Percentiles rank a stretch among this genome's conserved stretches.
phyloP scores from a whole-genome alignment of 2,888 invertebrate genomes.

The Eledona agricola region DNA sequence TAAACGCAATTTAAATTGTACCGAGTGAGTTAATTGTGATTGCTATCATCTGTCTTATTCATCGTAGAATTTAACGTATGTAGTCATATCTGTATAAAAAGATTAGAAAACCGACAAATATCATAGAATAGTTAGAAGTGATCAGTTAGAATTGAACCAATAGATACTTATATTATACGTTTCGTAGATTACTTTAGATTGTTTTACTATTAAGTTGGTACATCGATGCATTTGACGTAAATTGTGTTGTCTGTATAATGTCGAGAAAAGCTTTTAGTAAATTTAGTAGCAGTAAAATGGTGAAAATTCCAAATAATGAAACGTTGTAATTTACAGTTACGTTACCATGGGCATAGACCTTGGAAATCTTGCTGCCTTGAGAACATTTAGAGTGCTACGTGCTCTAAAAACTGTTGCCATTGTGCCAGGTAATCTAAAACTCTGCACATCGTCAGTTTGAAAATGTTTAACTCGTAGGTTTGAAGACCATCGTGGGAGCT shows the following conservation, averaged over 20 bases:
- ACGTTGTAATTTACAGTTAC: conserved; percentile 85
- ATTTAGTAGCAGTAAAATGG: conserved; percentile 34
- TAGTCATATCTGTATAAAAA: conserved; percentile 39
- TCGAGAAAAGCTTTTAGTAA: conserved; percentile 46
- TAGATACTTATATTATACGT: conserved; percentile 43
- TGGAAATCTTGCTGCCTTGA: conserved; percentile 98
- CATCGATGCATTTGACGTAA: conserved; percentile 52
- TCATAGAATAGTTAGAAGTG: conserved; percentile 32
- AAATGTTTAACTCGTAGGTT: conserved; percentile 70
- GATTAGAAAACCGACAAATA: conserved; percentile 22
- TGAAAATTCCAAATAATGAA: conserved; percentile 17
- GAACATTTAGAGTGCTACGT: conserved; percentile 99
- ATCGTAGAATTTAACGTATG: conserved; percentile 49
- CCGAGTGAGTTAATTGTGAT: conserved; percentile 58
- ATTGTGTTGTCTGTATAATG: conserved; percentile 46
- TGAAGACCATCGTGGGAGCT: conserved; percentile 99
- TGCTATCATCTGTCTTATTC: conserved; percentile 51
- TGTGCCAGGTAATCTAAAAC: conserved; percentile 82
- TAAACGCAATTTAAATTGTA: conserved; percentile 50
- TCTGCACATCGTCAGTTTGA: not conserved
- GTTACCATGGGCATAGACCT: conserved; percentile 99
- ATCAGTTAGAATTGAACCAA: conserved; percentile 25
- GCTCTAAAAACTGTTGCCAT: conserved; percentile 99
- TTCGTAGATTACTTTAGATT: conserved; percentile 40
- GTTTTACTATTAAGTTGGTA: conserved; percentile 39